Evolutionary conservation across 2,797 vertebrate species (phyloP).

Genomic region (Pteronotus mesoamericanus): DNA sequence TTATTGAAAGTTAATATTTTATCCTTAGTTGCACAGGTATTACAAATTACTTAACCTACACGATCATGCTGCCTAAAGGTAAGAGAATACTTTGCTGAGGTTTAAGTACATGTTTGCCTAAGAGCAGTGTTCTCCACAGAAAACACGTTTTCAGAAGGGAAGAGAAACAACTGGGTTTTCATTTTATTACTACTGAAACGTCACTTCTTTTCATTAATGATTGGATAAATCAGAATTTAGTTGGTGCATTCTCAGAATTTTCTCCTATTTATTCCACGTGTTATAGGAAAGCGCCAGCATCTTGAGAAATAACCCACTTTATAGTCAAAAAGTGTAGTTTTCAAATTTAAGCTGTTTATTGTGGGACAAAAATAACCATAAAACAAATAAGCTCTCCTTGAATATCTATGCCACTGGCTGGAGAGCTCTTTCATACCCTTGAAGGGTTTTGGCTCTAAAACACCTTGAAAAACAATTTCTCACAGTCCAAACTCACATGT

Average conservation of each 20-base stretch:
- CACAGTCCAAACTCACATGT: not conserved
- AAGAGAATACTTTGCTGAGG: constrained; percentile 73
- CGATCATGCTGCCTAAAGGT: constrained; percentile 65
- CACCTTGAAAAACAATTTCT: constrained; percentile 41
- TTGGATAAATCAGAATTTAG: constrained; percentile 79
- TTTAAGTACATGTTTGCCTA: constrained; percentile 79
- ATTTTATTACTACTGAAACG: constrained; percentile 77
- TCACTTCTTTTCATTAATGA: constrained; percentile 78
- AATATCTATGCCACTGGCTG: constrained; percentile 49
- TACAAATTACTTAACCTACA: constrained; percentile 73
- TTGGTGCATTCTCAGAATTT: constrained; percentile 71
- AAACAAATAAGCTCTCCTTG: constrained; percentile 64
- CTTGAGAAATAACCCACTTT: constrained; percentile 76
- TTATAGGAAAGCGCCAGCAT: constrained; percentile 66
- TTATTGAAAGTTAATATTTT: constrained; percentile 75
- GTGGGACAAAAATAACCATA: constrained; percentile 70
- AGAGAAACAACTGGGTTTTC: constrained; percentile 77
- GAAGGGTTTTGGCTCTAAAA: constrained; percentile 52
- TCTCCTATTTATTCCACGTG: constrained; percentile 70
- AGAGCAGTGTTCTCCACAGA: constrained; percentile 70
- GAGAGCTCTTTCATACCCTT: constrained; percentile 52
- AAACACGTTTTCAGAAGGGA: constrained; percentile 77
- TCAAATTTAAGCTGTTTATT: constrained; percentile 70
- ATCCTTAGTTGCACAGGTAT: constrained; percentile 68
- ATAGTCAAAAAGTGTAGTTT: constrained; percentile 66